Evolutionary conservation across 64 coral and sea anemone genomes (phyloP), one percentile per base, ranked within the genome.

Genomic region (Hydrozoanthus tunicans): DNA sequence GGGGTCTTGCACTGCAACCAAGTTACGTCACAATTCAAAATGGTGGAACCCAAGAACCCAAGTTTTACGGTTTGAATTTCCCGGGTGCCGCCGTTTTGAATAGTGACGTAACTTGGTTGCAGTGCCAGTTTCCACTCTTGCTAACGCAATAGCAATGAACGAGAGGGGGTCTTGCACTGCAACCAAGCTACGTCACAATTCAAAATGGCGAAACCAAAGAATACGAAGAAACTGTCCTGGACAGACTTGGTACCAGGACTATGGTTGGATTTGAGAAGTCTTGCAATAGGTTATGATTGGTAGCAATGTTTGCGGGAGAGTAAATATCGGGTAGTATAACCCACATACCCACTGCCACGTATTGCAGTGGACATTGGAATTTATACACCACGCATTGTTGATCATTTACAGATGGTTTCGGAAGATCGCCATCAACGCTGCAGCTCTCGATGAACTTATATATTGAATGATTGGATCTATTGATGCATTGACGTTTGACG

Each of bases 321-420:
- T 71, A 71, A 71, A 71, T 71, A 24, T 25, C 68, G 1, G 68
- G 68, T 70, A 71, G 68, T 71, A 71, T 26, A 71, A 71, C 68
- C 68, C 68, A 71, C 68, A 32, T 71, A 71, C 68, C 68, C 15
- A 15, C 8, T 66, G 5, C 17, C 64, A 66, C 9, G 2, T 2
- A 43, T 43, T 20, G 12, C 64, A 66, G 0, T 17, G 64, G 64
- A 66, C 64, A 66, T 66, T 66, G 11, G 10, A 17, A 17, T 17
- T 66, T 66, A 66, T 17, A 66, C 64, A 17, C 13, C 12, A 66
- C 14, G n/a, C 68, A 26, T 71, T 71, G 68, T 25, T 71, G 68
- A 71, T 71, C 26, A 23, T 23, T 23, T 70, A 70, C 4, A 70
- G 68, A 6, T 70, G 65, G 68, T 25, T 25, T 71, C 1, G 68